Evolutionary conservation across 2,888 invertebrate species (phyloP).

Genomic region (Lepidochrysops patricia): DNA sequence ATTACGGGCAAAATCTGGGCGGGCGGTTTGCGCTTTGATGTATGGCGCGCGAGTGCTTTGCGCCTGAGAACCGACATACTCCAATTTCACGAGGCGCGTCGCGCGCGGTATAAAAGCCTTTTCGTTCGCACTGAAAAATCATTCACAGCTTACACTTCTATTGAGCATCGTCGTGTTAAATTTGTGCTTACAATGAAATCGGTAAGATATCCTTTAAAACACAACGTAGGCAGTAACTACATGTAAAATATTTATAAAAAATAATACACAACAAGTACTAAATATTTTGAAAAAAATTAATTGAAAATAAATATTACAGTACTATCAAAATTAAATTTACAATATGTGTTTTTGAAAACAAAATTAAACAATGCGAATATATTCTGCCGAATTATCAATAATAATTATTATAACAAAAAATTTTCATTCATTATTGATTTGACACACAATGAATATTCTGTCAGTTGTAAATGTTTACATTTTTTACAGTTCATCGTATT

Average conservation of each 20-base stretch:
- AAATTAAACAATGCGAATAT: too few relatives aligned
- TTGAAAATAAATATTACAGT: too few relatives aligned
- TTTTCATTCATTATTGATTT: too few relatives aligned
- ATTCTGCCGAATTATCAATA: too few relatives aligned
- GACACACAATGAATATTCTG: too few relatives aligned
- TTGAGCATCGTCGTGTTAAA: constrained; percentile 47
- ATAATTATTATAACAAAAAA: too few relatives aligned
- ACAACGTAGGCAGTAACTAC: constrained; percentile 10
- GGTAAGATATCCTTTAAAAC: constrained; percentile 44
- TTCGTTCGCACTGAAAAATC: constrained; percentile 63
- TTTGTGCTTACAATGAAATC: constrained; percentile 53
- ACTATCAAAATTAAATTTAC: too few relatives aligned
- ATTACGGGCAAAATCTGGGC: constrained; percentile 32
- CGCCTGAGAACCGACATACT: constrained; percentile 41
- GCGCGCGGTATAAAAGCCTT: constrained; percentile 59
- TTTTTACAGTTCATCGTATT: constrained; percentile 51
- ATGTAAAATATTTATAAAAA: constrained; percentile 1
- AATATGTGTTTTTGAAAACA: too few relatives aligned
- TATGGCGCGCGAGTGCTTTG: constrained; percentile 25
- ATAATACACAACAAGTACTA: background rate
- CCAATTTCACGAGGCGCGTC: constrained; percentile 59
- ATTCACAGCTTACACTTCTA: constrained; percentile 62
- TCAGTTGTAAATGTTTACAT: constrained; percentile 15
- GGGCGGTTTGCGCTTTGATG: constrained; percentile 34
- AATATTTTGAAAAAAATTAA: background rate